Conservation (phyloP, 2,113 vertebrate species). For the Columbina picui region DNA sequence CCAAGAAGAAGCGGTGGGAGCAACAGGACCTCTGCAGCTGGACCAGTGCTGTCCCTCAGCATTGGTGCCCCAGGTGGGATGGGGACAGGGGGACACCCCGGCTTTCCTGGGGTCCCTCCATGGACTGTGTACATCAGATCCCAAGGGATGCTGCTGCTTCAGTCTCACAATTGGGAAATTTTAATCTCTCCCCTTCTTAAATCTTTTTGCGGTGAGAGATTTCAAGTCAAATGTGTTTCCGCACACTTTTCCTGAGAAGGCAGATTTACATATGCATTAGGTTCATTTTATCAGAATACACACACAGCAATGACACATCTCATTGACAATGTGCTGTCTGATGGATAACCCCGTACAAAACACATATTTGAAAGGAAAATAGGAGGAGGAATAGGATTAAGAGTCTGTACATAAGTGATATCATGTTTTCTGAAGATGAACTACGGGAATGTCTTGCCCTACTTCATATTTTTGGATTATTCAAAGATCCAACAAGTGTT, state of each 20-base stretch:
- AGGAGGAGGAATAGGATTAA: slow-evolving; percentile 72
- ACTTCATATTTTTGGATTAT: slow-evolving; percentile 28
- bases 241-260: slow-evolving; percentile 68
- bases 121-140: not conserved
- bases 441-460: slow-evolving; percentile 3
- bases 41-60: rapidly evolving
- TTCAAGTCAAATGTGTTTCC: slow-evolving; percentile 70
- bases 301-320: slow-evolving; percentile 72
- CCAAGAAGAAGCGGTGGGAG: rapidly evolving
- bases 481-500: slow-evolving; percentile 40
- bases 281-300: slow-evolving; percentile 72
- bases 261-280: slow-evolving; percentile 77
- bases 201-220: slow-evolving; percentile 55
- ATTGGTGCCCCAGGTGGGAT: rapidly evolving
- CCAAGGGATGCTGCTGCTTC: not conserved
- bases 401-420: slow-evolving; percentile 12
- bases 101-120: rapidly evolving
- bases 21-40: not conserved
- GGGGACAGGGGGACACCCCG: rapidly evolving
- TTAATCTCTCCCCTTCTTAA: slow-evolving; percentile 44
- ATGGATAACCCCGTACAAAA: slow-evolving; percentile 71
- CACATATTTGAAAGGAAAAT: slow-evolving; percentile 63
- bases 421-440: slow-evolving; percentile 32
- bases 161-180: slow-evolving; percentile 14
- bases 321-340: slow-evolving; percentile 70